These are phyloP conservation scores for Anniella stebbinsi DNA, from an alignment of 2,797 vertebrate genomes.

Conservation along the genomic window DNA sequence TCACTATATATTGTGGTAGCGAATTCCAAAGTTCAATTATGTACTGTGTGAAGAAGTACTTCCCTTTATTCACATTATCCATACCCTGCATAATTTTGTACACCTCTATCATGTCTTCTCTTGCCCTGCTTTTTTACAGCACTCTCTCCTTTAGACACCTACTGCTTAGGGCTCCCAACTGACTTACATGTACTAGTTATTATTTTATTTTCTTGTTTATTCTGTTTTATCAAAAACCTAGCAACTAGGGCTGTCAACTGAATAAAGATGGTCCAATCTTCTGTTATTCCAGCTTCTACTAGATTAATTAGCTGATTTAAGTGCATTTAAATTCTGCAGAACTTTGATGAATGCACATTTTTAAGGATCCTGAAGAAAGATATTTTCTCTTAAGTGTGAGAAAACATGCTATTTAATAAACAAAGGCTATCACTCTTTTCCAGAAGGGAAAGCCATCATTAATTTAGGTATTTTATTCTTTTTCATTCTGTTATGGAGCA, in stretches of 20 bases:
- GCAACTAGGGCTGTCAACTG: background rate
- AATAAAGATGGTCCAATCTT: conserved; percentile 3
- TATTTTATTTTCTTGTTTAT: background rate
- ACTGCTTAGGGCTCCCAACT: background rate
- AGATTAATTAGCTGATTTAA: background rate
- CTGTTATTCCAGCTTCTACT: background rate
- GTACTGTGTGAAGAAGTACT: too few relatives aligned
- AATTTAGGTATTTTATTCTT: background rate
- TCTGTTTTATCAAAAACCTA: background rate
- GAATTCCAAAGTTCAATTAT: too few relatives aligned
- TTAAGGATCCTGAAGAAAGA: background rate
- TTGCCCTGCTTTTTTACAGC: background rate
- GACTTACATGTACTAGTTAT: background rate
- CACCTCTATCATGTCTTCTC: too few relatives aligned
- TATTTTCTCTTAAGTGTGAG: background rate
- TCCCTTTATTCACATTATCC: too few relatives aligned
- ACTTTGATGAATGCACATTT: background rate
- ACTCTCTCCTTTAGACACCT: background rate
- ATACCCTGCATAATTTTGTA: too few relatives aligned
- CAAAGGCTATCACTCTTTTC: background rate
- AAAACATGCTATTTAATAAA: background rate
- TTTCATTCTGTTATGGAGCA: background rate
- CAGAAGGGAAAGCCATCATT: background rate
- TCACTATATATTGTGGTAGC: too few relatives aligned
- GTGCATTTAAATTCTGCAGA: background rate